Percentiles rank a stretch among this genome's conserved stretches.
phyloP scores from a whole-genome alignment of 1,140 invertebrate species.

The Gonioctena quinquepunctata region DNA sequence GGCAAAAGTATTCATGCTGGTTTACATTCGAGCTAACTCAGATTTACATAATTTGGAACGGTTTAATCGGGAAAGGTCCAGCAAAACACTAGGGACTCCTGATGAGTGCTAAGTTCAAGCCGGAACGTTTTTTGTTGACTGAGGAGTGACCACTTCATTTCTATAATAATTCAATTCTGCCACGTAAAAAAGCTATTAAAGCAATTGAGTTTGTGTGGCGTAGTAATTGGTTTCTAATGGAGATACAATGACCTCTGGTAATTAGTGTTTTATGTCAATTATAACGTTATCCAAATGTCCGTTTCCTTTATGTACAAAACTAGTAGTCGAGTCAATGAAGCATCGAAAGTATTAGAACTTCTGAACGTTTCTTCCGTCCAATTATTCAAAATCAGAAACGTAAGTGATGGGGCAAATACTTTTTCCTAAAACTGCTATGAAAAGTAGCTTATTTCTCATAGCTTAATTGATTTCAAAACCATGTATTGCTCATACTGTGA shows the following conservation, averaged over 20 bases:
- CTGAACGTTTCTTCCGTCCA: no score
- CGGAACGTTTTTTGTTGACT: background rate
- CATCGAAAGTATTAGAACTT: no score
- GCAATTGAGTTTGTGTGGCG: background rate
- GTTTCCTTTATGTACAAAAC: no score
- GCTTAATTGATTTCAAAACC: no score
- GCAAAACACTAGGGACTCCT: background rate
- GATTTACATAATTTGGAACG: constrained; percentile 26
- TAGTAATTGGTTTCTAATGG: background rate
- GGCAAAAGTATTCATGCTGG: constrained; percentile 21
- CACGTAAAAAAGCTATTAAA: background rate
- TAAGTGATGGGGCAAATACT: no score
- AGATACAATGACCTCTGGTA: background rate
- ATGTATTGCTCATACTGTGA: no score
- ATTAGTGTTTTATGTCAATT: background rate
- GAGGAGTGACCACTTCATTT: background rate
- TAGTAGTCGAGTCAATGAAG: no score
- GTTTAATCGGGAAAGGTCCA: background rate
- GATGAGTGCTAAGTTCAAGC: background rate
- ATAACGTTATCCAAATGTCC: no score
- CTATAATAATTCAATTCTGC: background rate
- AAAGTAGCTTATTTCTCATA: no score
- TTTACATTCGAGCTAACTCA: background rate
- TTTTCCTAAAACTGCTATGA: no score
- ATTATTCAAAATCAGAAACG: no score